Percentiles rank a stretch among this genome's conserved stretches.
phyloP scores from a whole-genome alignment of 2,888 invertebrate species.

The Spilarctia lutea region DNA sequence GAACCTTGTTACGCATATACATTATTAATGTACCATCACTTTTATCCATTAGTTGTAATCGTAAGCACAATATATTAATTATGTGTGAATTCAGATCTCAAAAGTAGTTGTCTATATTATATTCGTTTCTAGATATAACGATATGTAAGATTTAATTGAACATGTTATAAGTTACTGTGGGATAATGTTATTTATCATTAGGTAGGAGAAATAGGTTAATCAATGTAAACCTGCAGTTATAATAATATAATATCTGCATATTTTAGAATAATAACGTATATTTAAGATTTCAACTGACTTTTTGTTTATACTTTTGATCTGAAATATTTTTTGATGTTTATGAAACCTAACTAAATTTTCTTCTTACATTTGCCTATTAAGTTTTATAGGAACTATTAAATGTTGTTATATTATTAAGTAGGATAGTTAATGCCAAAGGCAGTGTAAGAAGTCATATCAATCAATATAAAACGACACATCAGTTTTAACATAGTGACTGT shows the following conservation, averaged over 20 bases:
- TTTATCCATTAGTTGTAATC: constrained; percentile 32
- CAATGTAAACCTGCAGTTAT: constrained; percentile 20
- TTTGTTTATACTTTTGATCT: not conserved
- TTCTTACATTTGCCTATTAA: not conserved
- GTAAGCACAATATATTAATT: constrained; percentile 26
- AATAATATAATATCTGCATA: constrained; percentile 10
- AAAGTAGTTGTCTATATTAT: constrained; percentile 44
- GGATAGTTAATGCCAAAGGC: constrained; percentile 65
- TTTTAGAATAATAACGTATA: constrained; percentile 1
- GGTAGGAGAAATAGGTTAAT: constrained; percentile 35
- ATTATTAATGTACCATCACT: constrained; percentile 18
- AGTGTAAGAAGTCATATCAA: constrained; percentile 70
- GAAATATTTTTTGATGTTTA: not conserved
- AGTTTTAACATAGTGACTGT: constrained; percentile 26
- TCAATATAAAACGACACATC: constrained; percentile 39
- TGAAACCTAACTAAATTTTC: not conserved
- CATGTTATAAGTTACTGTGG: constrained; percentile 54
- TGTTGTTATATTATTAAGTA: constrained; percentile 33
- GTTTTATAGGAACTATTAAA: constrained; percentile 22
- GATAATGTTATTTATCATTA: constrained; percentile 58
- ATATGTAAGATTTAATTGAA: constrained; percentile 30
- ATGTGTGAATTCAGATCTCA: constrained; percentile 20
- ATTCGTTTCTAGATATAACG: constrained; percentile 27
- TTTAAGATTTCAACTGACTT: not conserved
- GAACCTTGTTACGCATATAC: not conserved